phyloP scores from a whole-genome alignment of 2,888 invertebrate species.

The Pyrrhia umbra region DNA sequence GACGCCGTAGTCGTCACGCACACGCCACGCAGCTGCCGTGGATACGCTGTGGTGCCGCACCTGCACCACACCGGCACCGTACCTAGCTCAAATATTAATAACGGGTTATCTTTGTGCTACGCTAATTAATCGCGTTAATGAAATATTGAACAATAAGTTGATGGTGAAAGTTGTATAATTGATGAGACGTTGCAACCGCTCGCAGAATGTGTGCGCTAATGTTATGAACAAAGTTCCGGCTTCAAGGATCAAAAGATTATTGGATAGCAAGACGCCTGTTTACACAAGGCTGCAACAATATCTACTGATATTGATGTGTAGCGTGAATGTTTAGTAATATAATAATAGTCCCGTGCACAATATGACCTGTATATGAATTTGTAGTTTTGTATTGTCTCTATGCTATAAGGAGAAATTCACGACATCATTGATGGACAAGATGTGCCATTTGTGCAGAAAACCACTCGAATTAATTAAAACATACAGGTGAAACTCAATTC shows the following conservation, averaged over 20 bases:
- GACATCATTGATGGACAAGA: no score
- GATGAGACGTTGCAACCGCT: conserved; percentile 39
- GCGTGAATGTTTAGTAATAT: background rate
- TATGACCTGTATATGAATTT: background rate
- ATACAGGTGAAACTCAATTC: background rate
- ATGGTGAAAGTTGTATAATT: conserved; percentile 39
- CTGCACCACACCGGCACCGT: conserved; percentile 15
- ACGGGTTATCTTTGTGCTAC: conserved; percentile 70
- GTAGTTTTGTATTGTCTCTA: no score
- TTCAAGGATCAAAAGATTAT: conserved; percentile 25
- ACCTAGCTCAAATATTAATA: conserved; percentile 72
- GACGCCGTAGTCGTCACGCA: conserved; percentile 20
- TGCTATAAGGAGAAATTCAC: no score
- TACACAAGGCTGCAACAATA: no score
- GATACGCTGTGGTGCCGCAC: conserved; percentile 18
- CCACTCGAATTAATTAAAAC: background rate
- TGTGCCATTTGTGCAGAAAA: no score
- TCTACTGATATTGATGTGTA: background rate
- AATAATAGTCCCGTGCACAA: background rate
- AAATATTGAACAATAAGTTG: conserved; percentile 66
- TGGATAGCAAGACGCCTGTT: conserved; percentile 9
- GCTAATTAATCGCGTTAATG: conserved; percentile 73
- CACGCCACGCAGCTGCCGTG: conserved; percentile 26
- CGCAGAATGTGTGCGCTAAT: conserved; percentile 26
- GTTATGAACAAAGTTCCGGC: conserved; percentile 46